Conservation (phyloP, 1,140 invertebrate genomes). For the Aphis craccivora region DNA sequence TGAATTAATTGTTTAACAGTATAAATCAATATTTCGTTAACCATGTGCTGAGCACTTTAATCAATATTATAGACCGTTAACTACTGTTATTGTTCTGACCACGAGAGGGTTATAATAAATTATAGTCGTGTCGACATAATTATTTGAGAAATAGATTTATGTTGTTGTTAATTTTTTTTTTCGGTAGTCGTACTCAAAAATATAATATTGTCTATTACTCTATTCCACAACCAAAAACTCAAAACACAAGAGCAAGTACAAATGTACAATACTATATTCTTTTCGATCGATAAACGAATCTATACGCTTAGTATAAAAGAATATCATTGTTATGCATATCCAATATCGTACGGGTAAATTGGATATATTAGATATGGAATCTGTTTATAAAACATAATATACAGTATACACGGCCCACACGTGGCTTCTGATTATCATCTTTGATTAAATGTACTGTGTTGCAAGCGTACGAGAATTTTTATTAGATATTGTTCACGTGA, state of each 20-base stretch:
- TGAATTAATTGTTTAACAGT: not conserved
- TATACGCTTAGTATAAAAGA: not conserved
- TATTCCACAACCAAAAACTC: not conserved
- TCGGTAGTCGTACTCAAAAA: not conserved
- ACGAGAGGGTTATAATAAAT: not conserved
- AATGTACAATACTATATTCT: not conserved
- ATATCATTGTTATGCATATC: not conserved
- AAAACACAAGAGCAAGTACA: not conserved
- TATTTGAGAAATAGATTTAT: not conserved
- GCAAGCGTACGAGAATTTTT: not conserved
- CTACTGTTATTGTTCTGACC: not conserved
- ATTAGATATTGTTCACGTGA: constrained; percentile 27
- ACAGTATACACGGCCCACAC: not conserved
- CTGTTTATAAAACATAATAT: not conserved
- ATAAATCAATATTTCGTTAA: constrained; percentile 29
- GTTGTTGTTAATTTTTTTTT: not conserved
- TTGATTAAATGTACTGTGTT: constrained; percentile 16
- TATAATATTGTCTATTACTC: not conserved
- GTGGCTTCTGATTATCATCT: constrained; percentile 2
- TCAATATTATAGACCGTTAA: not conserved
- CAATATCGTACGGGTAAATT: not conserved
- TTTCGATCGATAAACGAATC: not conserved
- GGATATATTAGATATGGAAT: not conserved
- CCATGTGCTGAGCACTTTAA: not conserved
- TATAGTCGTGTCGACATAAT: not conserved